phyloP scores from a whole-genome alignment of 1,140 invertebrate genomes.

The Vollenhovia emeryi region DNA sequence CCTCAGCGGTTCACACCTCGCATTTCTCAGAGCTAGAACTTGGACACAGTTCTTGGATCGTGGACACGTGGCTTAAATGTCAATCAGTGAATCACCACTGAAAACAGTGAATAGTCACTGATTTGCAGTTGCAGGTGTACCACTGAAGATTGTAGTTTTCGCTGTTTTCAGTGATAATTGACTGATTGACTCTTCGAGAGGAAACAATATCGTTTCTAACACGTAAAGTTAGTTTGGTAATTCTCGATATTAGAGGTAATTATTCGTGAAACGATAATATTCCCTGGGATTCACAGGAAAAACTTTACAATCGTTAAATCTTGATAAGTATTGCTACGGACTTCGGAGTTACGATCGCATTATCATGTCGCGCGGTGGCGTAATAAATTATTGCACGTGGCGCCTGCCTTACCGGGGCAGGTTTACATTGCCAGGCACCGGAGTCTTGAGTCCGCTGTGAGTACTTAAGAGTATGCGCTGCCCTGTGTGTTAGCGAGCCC shows the following conservation, averaged over 20 bases:
- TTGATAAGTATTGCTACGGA: constrained; percentile 22
- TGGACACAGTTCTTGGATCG: too few species aligned
- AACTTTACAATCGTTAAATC: not conserved
- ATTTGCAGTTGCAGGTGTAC: too few species aligned
- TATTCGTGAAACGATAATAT: not conserved
- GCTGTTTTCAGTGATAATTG: too few species aligned
- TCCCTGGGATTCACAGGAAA: not conserved
- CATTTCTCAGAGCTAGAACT: too few species aligned
- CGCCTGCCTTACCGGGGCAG: not conserved
- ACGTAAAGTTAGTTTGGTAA: not conserved
- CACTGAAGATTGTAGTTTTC: too few species aligned
- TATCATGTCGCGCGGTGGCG: not conserved
- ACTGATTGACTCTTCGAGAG: too few species aligned
- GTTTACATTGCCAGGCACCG: constrained; percentile 32
- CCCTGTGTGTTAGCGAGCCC: constrained; percentile 10
- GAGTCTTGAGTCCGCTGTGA: constrained; percentile 7
- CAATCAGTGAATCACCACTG: too few species aligned
- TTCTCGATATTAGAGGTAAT: not conserved
- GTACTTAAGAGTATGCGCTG: constrained; percentile 23
- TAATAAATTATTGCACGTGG: constrained; percentile 24
- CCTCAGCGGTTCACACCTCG: too few species aligned
- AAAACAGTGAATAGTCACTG: too few species aligned
- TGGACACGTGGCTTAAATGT: too few species aligned
- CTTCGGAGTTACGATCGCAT: not conserved
- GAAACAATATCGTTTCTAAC: not conserved